Conservation (phyloP, 2,888 invertebrate species). For the Pharmacophagus antenor region DNA sequence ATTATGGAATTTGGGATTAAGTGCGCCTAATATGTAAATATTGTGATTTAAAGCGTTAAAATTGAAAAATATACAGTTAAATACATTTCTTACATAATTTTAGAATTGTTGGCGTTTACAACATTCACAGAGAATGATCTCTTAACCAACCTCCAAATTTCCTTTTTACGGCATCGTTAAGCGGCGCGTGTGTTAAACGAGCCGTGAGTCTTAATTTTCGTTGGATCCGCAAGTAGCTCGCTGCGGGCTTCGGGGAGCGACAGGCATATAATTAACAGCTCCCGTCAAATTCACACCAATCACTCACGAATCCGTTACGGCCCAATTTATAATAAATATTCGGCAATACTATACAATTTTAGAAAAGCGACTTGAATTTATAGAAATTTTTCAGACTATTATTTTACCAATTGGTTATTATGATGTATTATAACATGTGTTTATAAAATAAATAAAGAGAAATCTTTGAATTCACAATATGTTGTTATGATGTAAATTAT, state of each 20-base stretch:
- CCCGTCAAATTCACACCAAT: slow-evolving; percentile 70
- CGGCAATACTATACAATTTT: slow-evolving; percentile 38
- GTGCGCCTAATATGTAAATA: too few species aligned
- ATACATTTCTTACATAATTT: too few species aligned
- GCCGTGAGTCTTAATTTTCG: slow-evolving; percentile 56
- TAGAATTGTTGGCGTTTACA: not conserved
- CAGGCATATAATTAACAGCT: slow-evolving; percentile 70
- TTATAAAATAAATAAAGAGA: too few species aligned
- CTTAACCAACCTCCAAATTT: slow-evolving; percentile 45
- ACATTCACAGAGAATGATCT: slow-evolving; percentile 34
- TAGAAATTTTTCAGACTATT: too few species aligned
- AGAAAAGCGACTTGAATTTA: too few species aligned
- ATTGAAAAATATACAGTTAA: too few species aligned
- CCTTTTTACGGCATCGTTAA: slow-evolving; percentile 57
- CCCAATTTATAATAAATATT: slow-evolving; percentile 49
- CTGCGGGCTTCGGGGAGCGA: slow-evolving; percentile 44
- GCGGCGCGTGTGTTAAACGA: slow-evolving; percentile 57
- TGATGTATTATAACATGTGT: too few species aligned
- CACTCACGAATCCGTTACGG: slow-evolving; percentile 42
- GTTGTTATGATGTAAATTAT: too few species aligned
- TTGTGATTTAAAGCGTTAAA: too few species aligned
- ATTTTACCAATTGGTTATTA: too few species aligned
- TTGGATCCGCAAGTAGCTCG: slow-evolving; percentile 49
- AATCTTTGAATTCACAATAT: too few species aligned
- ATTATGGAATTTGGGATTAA: too few species aligned